These are phyloP conservation scores for Strix aluco DNA, from an alignment of 2,113 vertebrate species.

Conservation along the genomic window DNA sequence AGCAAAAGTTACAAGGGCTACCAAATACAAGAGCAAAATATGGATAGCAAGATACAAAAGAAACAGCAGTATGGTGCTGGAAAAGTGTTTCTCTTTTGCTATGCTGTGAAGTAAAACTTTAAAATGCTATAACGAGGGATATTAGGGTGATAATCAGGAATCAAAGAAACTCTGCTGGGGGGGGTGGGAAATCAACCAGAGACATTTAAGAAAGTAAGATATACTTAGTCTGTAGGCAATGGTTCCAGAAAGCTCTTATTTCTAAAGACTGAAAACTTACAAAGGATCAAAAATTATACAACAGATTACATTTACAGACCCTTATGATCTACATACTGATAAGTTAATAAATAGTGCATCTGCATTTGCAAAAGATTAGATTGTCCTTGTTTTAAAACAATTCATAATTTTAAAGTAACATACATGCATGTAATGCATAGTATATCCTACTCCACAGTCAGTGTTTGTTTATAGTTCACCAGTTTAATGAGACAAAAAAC, in stretches of 20 bases:
- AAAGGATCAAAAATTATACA: slow-evolving; percentile 10
- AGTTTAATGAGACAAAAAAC: neutral
- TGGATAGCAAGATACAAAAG: slow-evolving; percentile 18
- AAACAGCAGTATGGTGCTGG: neutral
- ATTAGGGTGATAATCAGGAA: neutral
- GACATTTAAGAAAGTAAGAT: slow-evolving; percentile 36
- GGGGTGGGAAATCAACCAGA: neutral
- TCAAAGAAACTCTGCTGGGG: neutral
- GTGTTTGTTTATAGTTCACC: neutral
- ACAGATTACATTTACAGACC: slow-evolving; percentile 1
- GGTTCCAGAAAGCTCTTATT: slow-evolving; percentile 13
- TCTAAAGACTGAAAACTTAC: slow-evolving; percentile 38
- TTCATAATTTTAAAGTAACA: slow-evolving; percentile 27
- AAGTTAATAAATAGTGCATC: slow-evolving; percentile 35
- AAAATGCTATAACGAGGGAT: neutral
- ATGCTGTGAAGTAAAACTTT: neutral
- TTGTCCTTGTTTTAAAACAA: neutral
- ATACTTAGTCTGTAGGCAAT: neutral
- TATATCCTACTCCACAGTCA: neutral
- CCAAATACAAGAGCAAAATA: slow-evolving; percentile 36
- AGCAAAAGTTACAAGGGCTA: slow-evolving; percentile 43
- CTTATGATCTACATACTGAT: neutral
- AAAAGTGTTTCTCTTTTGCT: neutral
- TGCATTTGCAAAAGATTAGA: neutral
- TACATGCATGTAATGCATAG: neutral